Evolutionary conservation across 2,113 vertebrate genomes (phyloP).

Genomic region (Daubentonia madagascariensis): DNA sequence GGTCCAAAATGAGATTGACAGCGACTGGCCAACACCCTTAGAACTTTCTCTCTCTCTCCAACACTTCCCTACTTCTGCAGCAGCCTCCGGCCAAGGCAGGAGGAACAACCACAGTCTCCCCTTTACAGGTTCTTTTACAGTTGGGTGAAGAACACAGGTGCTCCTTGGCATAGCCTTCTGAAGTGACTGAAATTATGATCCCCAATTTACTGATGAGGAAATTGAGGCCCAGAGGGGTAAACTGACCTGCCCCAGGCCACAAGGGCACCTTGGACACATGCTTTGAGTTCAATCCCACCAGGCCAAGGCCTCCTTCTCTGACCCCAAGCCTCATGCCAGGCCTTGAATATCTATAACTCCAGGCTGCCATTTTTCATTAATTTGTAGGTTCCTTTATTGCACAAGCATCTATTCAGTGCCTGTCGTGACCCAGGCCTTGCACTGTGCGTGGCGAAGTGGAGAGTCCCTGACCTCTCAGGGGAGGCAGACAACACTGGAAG

Average conservation of each 20-base stretch:
- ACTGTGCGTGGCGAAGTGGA: not conserved
- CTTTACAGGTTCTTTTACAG: not conserved
- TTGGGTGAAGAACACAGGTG: not conserved
- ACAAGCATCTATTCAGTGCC: not conserved
- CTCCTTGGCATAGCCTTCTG: not conserved
- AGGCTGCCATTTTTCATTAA: not conserved
- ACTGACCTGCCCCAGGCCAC: not conserved
- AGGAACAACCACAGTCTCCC: not conserved
- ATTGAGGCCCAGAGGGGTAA: not conserved
- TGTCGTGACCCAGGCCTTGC: not conserved
- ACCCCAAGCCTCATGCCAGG: not conserved
- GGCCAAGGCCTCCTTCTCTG: not conserved
- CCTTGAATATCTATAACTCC: not conserved
- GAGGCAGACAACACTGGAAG: not conserved
- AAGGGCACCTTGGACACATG: not conserved
- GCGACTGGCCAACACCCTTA: not conserved
- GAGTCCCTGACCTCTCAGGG: not conserved
- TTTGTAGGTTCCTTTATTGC: not conserved
- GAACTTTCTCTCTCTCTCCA: not conserved
- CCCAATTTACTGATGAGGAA: not conserved
- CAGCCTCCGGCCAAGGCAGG: not conserved
- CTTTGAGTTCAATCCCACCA: not conserved
- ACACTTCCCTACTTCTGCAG: fast-evolving
- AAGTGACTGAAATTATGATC: not conserved
- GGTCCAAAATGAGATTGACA: not conserved